phyloP scores from a whole-genome alignment of 1,140 invertebrate genomes.

The Hydropsyche tenuis region DNA sequence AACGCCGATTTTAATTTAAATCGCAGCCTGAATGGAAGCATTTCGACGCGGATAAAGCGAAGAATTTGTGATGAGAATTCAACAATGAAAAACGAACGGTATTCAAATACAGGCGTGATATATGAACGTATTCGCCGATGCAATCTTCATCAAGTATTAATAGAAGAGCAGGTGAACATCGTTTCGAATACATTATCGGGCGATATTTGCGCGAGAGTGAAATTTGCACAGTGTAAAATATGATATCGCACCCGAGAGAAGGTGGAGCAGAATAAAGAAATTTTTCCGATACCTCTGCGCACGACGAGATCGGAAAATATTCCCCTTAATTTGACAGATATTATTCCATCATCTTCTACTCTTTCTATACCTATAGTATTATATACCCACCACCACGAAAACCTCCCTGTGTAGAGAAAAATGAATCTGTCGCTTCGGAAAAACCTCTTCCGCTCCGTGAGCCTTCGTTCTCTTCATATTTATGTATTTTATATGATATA shows the following conservation, averaged over 20 bases:
- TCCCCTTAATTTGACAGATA: constrained; percentile 36
- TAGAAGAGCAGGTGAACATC: constrained; percentile 24
- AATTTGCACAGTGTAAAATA: constrained; percentile 37
- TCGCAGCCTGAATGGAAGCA: too few species aligned
- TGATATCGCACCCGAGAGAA: constrained; percentile 19
- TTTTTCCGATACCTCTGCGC: constrained; percentile 26
- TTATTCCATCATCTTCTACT: constrained; percentile 24
- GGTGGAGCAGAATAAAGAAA: constrained; percentile 20
- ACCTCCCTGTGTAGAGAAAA: background rate
- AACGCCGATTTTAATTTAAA: too few species aligned
- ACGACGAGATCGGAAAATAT: constrained; percentile 28
- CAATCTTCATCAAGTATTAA: constrained; percentile 17
- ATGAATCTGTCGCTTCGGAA: constrained; percentile 19
- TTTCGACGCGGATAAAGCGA: too few species aligned
- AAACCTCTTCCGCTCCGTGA: constrained; percentile 14
- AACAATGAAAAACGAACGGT: too few species aligned
- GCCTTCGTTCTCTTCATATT: constrained; percentile 8
- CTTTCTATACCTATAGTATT: background rate
- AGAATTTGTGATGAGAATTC: too few species aligned
- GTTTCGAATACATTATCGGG: constrained; percentile 46
- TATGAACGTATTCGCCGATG: background rate
- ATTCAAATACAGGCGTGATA: too few species aligned
- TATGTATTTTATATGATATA: background rate
- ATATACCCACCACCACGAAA: too few species aligned
- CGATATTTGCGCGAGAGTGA: constrained; percentile 42